These are phyloP conservation scores for Caenorhabditis imperialis DNA, from an alignment of 2,888 invertebrate genomes.

Conservation along the genomic window DNA sequence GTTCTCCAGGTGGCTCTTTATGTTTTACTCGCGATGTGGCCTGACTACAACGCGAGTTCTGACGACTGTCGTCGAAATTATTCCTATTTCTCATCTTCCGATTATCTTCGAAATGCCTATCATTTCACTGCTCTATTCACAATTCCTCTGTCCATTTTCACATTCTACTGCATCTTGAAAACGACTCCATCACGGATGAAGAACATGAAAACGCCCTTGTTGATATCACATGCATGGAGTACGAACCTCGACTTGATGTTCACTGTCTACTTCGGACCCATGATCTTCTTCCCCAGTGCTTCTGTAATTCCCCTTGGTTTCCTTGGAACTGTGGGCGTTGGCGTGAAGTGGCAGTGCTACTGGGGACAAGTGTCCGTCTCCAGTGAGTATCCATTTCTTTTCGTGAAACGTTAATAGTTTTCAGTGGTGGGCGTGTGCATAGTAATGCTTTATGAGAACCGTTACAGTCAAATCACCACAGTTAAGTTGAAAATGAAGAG, in stretches of 20 bases:
- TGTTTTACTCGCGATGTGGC: no score
- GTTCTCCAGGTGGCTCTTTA: no score
- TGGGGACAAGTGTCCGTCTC: conserved; percentile 33
- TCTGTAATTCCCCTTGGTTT: conserved; percentile 26
- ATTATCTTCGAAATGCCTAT: conserved; percentile 33
- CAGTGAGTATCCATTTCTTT: conserved; percentile 6
- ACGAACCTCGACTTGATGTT: conserved; percentile 34
- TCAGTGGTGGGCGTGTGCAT: conserved; percentile 31
- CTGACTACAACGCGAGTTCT: no score
- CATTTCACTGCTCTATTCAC: conserved; percentile 25
- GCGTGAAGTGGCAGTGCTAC: conserved; percentile 21
- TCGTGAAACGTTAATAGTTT: background rate
- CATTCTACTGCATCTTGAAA: conserved; percentile 15
- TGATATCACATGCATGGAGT: conserved; percentile 15
- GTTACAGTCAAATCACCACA: conserved; percentile 31
- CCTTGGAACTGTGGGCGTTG: conserved; percentile 9
- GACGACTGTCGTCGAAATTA: conserved; percentile 18
- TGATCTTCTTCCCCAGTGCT: conserved; percentile 26
- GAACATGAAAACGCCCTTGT: conserved; percentile 15
- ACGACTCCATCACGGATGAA: conserved; percentile 19
- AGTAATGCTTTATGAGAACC: conserved; percentile 38
- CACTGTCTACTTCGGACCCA: conserved; percentile 17
- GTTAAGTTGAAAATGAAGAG: conserved; percentile 14
- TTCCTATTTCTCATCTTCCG: conserved; percentile 19
- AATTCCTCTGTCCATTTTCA: conserved; percentile 32